Evolutionary conservation across 2,113 vertebrate genomes (phyloP).

Genomic region (Myiozetetes cayanensis): DNA sequence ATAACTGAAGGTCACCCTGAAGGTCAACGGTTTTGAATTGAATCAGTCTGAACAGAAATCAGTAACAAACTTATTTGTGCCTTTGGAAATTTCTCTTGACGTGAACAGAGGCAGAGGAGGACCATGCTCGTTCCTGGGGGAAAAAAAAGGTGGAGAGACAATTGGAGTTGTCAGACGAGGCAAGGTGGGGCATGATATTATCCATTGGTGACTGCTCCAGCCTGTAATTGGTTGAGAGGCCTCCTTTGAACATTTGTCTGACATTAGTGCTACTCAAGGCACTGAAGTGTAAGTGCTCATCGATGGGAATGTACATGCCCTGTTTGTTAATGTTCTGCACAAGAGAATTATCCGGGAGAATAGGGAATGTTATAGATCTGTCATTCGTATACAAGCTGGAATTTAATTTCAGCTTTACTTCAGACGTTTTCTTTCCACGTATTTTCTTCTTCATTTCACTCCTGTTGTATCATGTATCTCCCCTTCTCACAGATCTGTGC

Average conservation of each 20-base stretch:
- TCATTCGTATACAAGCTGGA: background rate
- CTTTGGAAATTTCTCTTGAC: background rate
- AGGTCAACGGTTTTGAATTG: background rate
- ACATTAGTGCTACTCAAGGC: conserved; percentile 33
- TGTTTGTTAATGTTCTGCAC: conserved; percentile 47
- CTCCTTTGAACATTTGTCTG: conserved; percentile 44
- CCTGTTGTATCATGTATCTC: conserved; percentile 28
- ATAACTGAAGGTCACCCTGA: conserved; percentile 1
- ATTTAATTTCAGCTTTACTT: conserved; percentile 58
- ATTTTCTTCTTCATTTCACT: conserved; percentile 60
- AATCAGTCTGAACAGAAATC: conserved; percentile 19
- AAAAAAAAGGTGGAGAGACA: background rate
- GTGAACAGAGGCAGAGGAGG: background rate
- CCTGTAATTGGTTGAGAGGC: conserved; percentile 1
- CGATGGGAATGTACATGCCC: conserved; percentile 17
- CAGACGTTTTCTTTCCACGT: conserved; percentile 24
- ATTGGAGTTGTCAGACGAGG: background rate
- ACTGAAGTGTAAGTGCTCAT: conserved; percentile 47
- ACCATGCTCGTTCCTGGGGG: background rate
- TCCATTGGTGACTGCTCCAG: background rate
- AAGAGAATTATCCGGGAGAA: conserved; percentile 29
- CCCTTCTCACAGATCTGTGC: background rate
- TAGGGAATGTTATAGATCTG: conserved; percentile 34
- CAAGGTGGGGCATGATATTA: background rate
- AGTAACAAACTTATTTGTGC: background rate